Base-by-base conservation (phyloP, 1,140 invertebrate genomes). In the Zaprionus davidi region DNA sequence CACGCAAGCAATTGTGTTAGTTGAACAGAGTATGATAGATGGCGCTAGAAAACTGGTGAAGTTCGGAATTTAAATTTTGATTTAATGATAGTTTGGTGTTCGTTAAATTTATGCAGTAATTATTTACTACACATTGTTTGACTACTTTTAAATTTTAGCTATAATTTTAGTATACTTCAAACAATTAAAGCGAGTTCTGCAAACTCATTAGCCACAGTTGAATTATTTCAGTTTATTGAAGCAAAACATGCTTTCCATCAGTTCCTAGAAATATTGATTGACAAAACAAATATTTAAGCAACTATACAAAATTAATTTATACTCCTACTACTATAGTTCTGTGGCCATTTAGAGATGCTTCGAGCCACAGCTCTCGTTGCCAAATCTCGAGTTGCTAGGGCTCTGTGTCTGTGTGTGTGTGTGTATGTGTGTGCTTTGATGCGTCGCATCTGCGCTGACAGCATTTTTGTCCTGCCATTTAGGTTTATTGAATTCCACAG, bases 401-500 rank as follows among this genome's bases (percentile, higher is more conserved):
- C 15, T 2, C 2, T 9, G 7, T 24, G 20, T 59, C 5, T 41
- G 7, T 20, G 57, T 2, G 9, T 38, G 11, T 60, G 17, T 59
- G 15, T 38, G 11, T 60, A 12, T 59, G 15, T 24, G n/a, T 24
- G 20, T 41, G 20, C 26, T 5, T 46, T 64, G 11, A 51, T 64
- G 28, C 44, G 60, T 31, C 22, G 5, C 60, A 63, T 49, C 44
- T 63, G 60, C 28, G 46, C 13, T 64, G 46, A 51, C 46, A 64
- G 17, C 46, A 24, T 34, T 51, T 64, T 64, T 51, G 60, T 51
- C 44, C 28, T 34, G 62, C 51, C 62, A 53, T 64, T 51, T 64
- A 13, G 17, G 46, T 64, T 64, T 64, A 64, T 64, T 64, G 62
- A 64, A 64, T 51, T 64, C n/a, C 28, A 22, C 31, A 34, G 46